phyloP scores from a whole-genome alignment of 2,113 vertebrate genomes.

The Turnix velox region DNA sequence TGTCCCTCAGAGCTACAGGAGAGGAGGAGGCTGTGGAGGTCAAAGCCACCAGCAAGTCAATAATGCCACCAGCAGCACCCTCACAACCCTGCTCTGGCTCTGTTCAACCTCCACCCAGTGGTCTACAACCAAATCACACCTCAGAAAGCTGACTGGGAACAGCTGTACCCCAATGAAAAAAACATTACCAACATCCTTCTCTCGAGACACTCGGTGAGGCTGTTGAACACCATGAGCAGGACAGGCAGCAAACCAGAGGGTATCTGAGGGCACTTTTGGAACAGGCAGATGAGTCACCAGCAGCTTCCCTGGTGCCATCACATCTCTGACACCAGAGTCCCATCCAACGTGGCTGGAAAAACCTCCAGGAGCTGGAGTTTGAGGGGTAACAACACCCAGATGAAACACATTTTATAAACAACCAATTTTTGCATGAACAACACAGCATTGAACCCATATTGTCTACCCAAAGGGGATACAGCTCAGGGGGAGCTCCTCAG shows the following conservation, averaged over 20 bases:
- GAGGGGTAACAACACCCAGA: background rate
- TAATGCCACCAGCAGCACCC: background rate
- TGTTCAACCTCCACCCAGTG: background rate
- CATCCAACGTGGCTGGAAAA: rapidly evolving
- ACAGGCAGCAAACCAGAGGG: background rate
- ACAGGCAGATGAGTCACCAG: rapidly evolving
- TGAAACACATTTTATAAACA: rapidly evolving
- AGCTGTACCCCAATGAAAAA: background rate
- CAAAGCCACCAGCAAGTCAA: background rate
- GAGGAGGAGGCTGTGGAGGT: slow-evolving; percentile 10
- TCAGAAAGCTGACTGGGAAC: background rate
- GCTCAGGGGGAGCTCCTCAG: background rate
- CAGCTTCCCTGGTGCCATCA: rapidly evolving
- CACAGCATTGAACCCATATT: rapidly evolving
- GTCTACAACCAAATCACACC: background rate
- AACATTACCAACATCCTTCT: background rate
- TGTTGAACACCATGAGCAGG: background rate
- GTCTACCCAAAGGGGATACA: background rate
- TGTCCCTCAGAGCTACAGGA: slow-evolving; percentile 33
- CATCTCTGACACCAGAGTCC: background rate
- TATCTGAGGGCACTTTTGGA: background rate
- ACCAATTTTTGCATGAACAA: rapidly evolving
- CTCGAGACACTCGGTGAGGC: background rate
- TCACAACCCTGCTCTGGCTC: background rate
- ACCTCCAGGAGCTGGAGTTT: rapidly evolving